Conservation (phyloP, 1,140 invertebrate species). For the Drosophila leontia region DNA sequence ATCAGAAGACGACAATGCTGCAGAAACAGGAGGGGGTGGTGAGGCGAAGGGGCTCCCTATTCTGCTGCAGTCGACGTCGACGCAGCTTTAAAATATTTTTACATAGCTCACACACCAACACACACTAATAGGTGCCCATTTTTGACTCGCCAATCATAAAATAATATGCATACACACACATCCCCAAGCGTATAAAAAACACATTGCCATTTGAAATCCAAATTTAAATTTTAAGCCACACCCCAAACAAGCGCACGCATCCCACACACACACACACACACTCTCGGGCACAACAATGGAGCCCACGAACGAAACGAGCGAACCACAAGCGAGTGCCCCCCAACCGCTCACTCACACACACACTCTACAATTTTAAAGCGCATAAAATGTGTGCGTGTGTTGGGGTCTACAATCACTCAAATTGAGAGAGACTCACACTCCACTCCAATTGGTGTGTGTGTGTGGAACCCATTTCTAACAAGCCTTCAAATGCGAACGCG, state of each 20-base stretch:
- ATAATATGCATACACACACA: conserved; percentile 79
- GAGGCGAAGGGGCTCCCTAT: conserved; percentile 1
- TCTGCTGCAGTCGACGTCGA: conserved; percentile 69
- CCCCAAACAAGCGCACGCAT: conserved; percentile 80
- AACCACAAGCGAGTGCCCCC: conserved; percentile 57
- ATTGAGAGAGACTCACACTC: conserved; percentile 34
- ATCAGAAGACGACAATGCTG: conserved; percentile 61
- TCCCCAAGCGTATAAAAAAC: conserved; percentile 75
- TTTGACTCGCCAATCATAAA: conserved; percentile 79
- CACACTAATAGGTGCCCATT: conserved; percentile 25
- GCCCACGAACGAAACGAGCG: conserved; percentile 64
- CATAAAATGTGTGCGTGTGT: conserved; percentile 71
- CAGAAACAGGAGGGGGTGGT: background rate
- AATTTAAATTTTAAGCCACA: conserved; percentile 85
- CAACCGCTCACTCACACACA: conserved; percentile 32
- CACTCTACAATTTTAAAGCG: conserved; percentile 75
- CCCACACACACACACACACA: conserved; percentile 52
- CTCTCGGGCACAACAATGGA: conserved; percentile 59
- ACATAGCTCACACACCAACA: conserved; percentile 59
- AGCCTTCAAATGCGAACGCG: conserved; percentile 23
- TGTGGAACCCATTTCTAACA: conserved; percentile 61
- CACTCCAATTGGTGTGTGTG: conserved; percentile 34
- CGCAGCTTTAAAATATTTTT: conserved; percentile 83
- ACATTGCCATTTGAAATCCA: conserved; percentile 75
- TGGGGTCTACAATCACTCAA: conserved; percentile 50